Base-by-base conservation (phyloP, 2,113 vertebrate species). In the Podarcis cretensis region DNA sequence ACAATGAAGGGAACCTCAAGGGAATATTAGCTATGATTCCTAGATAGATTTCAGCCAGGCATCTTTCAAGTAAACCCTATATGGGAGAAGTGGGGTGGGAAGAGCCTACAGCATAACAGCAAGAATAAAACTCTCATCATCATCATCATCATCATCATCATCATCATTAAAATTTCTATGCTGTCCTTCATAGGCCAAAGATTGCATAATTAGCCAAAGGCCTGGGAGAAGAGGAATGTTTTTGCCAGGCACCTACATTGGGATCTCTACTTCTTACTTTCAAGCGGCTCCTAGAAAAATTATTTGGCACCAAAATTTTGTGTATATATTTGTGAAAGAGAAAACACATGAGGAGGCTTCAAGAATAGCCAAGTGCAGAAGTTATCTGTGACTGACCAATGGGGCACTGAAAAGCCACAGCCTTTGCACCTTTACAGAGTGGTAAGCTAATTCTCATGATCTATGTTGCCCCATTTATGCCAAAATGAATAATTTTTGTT, bases 391-490 rank as follows among this genome's bases (percentile, higher is more conserved):
- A 14, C 40, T 48, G 16, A 85, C 14, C 48, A 48, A 48, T 54
- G 6, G 30, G 30, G 21, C 9, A 79, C 20, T 54, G 85, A 66
- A 86, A 37, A 48, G n/a, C 37, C 18, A 79, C 14, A 65, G 76
- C 37, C 35, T 43, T 83, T 40, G 27, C 7, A 43, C 25, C 65
- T 27, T 32, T 37, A 75, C 18, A 43, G 9, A 35, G 10, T 76
- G 69, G 48, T 3, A 23, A 35, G 35, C 32, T 59, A 63, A 73
- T 57, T 37, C 25, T 12, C 10, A 81, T 40, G 21, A 37, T 8
- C 48, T 8, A 66, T 16, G 10, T 0, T 48, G 23, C 43, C 83
- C 48, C 1, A 69, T 81, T 3, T 0, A 81, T 86, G 4, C 0
- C 1, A 43, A 83, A 48, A 93, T 76, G 0, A 89, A 74, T 84